Evolutionary conservation across 2,797 vertebrate genomes (phyloP).

Genomic region (Sus cebifrons): DNA sequence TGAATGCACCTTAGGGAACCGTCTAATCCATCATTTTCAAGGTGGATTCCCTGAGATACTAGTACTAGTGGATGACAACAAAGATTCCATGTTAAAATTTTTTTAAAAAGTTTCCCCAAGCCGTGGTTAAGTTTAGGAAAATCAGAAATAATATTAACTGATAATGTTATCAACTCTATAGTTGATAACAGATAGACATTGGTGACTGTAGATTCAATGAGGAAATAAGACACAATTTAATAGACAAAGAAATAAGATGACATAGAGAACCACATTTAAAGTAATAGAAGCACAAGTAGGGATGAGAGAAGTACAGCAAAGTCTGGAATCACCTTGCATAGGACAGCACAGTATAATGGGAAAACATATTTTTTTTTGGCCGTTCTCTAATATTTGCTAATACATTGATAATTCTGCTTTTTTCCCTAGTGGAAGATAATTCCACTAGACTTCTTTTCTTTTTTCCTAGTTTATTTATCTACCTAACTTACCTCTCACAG

Average conservation of each 20-base stretch:
- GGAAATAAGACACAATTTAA: not conserved
- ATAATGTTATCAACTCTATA: not conserved
- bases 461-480: not conserved
- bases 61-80: not conserved
- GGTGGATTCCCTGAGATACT: not conserved
- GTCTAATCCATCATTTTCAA: constrained; percentile 78
- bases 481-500: not conserved
- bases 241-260: not conserved
- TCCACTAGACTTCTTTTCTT: not conserved
- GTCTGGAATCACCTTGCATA: not conserved
- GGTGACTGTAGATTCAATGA: not conserved
- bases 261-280: constrained; percentile 9
- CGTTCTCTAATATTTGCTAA: not conserved
- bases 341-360: not conserved
- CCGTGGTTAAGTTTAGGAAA: not conserved
- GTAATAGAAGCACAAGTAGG: not conserved
- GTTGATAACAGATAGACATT: not conserved
- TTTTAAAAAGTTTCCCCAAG: not conserved
- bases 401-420: not conserved
- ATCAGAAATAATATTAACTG: not conserved
- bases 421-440: not conserved
- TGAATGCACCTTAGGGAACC: constrained; percentile 78
- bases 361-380: not conserved
- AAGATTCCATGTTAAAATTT: not conserved
- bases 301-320: accelerated